Evolutionary conservation across 2,113 vertebrate genomes (phyloP).

Genomic region (Neogobius melanostomus): DNA sequence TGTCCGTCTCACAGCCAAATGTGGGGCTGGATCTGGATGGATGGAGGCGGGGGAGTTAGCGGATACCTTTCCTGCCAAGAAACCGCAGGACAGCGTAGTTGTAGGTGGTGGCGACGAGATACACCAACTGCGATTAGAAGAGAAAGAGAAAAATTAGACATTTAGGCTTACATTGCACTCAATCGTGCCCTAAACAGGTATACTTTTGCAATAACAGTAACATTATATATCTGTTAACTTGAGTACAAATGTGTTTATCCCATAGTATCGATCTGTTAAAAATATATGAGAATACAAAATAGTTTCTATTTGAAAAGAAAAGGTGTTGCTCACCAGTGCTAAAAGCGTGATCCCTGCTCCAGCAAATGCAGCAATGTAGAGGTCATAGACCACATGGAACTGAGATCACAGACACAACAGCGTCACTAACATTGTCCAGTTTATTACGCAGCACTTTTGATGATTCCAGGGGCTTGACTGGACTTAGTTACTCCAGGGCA

Average conservation of each 20-base stretch:
- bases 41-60: constrained; percentile 71
- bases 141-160: neutral
- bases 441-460: neutral
- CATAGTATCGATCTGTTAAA: neutral
- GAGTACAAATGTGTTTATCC: neutral
- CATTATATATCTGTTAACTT: neutral
- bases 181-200: neutral
- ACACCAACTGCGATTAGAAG: constrained; percentile 82
- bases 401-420: constrained; percentile 53
- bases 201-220: neutral
- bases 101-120: constrained; percentile 92
- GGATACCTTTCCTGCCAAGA: constrained; percentile 90
- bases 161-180: neutral
- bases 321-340: constrained; percentile 85
- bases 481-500: too few relatives aligned
- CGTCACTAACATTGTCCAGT: neutral
- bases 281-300: neutral
- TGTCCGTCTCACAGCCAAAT: constrained; percentile 35
- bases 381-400: constrained; percentile 95
- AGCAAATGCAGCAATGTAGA: constrained; percentile 93
- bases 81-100: constrained; percentile 96
- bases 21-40: constrained; percentile 12
- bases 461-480: too few relatives aligned
- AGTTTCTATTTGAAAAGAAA: neutral
- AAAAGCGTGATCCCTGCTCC: constrained; percentile 91